Conservation (phyloP, 2,888 invertebrate species). For the Zygothrica quintamaculata region DNA sequence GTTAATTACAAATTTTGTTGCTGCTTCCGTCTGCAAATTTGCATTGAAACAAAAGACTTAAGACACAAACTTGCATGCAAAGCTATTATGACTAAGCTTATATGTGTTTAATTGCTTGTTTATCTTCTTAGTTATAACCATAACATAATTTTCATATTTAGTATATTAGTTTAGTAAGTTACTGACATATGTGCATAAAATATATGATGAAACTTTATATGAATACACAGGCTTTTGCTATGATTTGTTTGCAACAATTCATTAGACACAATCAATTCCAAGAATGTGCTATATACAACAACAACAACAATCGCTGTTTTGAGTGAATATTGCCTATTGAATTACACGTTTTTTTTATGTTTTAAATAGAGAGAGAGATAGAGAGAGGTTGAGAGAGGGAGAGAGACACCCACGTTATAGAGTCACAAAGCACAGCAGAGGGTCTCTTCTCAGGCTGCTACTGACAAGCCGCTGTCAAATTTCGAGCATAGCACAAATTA, state of each 20-base stretch:
- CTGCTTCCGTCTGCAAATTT: constrained; percentile 52
- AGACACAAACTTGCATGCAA: constrained; percentile 35
- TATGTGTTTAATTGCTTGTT: constrained; percentile 51
- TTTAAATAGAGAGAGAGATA: no score
- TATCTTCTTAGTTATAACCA: background rate
- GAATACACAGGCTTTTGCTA: constrained; percentile 48
- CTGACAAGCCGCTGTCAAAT: constrained; percentile 75
- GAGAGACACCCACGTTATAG: constrained; percentile 32
- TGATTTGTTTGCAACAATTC: constrained; percentile 75
- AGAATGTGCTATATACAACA: constrained; percentile 61
- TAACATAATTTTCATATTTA: background rate
- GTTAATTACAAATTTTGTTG: constrained; percentile 50
- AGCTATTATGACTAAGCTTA: constrained; percentile 50
- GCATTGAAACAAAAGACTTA: constrained; percentile 39
- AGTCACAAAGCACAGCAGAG: constrained; percentile 24
- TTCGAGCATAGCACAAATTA: constrained; percentile 65
- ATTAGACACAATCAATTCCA: constrained; percentile 72
- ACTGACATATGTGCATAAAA: constrained; percentile 33
- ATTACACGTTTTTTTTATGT: constrained; percentile 58
- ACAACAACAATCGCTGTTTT: constrained; percentile 26
- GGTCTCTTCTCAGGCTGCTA: constrained; percentile 46
- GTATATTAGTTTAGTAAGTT: background rate
- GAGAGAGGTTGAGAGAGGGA: constrained; percentile 32
- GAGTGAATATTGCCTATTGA: constrained; percentile 57
- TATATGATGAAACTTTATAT: constrained; percentile 70